A percentile compares a stretch with the other conserved stretches of the same genome.
These are phyloP conservation scores for Drosophila sulfurigaster DNA, from an alignment of 1,140 invertebrate genomes.

Conservation along the genomic window DNA sequence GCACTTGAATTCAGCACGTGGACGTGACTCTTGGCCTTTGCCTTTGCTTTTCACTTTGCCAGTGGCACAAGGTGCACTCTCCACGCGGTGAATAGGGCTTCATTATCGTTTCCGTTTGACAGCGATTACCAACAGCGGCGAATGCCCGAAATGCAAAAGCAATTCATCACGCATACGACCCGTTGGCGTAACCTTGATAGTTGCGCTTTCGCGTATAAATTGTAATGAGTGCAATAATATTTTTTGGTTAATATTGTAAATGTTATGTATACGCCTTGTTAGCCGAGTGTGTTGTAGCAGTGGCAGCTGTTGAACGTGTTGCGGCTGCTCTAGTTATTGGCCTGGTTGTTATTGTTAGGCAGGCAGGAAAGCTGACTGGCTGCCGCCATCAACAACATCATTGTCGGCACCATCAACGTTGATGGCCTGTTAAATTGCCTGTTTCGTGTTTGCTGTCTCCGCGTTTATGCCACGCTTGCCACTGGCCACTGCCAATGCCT, in stretches of 20 bases:
- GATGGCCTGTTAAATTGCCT: slow-evolving; percentile 82
- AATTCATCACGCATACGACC: slow-evolving; percentile 46
- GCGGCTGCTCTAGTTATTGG: slow-evolving; percentile 45
- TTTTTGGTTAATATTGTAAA: slow-evolving; percentile 8
- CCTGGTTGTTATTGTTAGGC: slow-evolving; percentile 64
- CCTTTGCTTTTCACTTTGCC: too few species aligned
- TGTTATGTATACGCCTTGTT: slow-evolving; percentile 23
- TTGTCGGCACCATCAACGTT: slow-evolving; percentile 79
- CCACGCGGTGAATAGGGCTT: slow-evolving; percentile 56
- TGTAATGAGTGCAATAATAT: slow-evolving; percentile 9
- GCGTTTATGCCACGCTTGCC: slow-evolving; percentile 47
- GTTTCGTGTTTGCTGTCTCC: slow-evolving; percentile 75
- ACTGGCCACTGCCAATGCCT: neutral
- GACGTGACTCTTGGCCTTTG: slow-evolving; percentile 50
- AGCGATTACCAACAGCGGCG: slow-evolving; percentile 8
- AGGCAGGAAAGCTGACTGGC: neutral
- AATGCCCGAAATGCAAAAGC: slow-evolving; percentile 6
- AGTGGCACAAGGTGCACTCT: neutral
- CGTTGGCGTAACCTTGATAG: slow-evolving; percentile 1
- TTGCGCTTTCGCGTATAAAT: slow-evolving; percentile 1
- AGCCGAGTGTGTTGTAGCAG: slow-evolving; percentile 1
- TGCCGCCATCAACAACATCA: slow-evolving; percentile 75
- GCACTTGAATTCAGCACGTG: slow-evolving; percentile 26
- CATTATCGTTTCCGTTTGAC: slow-evolving; percentile 65
- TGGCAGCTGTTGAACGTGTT: slow-evolving; percentile 14